Percentiles rank a stretch among this genome's conserved stretches.
Evolutionary conservation across 2,113 vertebrate species (phyloP).

Genomic region (Lucifuga dentata): DNA sequence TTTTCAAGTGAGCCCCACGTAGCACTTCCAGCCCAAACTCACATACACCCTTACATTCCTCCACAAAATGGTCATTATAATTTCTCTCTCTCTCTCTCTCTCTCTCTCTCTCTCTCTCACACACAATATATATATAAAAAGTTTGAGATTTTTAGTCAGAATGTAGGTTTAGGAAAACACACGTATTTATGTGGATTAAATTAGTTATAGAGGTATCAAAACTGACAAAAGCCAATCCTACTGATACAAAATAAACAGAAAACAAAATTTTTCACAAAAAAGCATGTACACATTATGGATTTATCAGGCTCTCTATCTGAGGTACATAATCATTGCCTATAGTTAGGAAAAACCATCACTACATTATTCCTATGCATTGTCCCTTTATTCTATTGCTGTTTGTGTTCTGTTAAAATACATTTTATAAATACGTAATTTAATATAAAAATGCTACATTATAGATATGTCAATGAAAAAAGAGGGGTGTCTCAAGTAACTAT

Average conservation of each 20-base stretch:
- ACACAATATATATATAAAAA: not conserved
- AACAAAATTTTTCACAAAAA: conserved; percentile 1
- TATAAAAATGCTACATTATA: conserved; percentile 48
- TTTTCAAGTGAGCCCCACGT: too few species aligned
- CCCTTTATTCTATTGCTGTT: conserved; percentile 25
- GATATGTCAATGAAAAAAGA: conserved; percentile 22
- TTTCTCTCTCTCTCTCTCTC: too few species aligned
- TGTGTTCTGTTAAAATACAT: conserved; percentile 7
- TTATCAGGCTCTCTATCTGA: too few species aligned
- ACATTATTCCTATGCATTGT: conserved; percentile 8
- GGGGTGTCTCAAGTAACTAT: not conserved
- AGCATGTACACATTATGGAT: not conserved
- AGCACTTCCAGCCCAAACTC: too few species aligned
- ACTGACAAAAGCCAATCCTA: conserved; percentile 5
- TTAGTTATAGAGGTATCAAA: conserved; percentile 16
- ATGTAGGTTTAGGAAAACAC: not conserved
- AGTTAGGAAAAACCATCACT: not conserved
- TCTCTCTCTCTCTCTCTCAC: too few species aligned
- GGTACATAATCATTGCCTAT: not conserved
- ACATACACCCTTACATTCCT: too few species aligned
- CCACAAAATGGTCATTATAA: too few species aligned
- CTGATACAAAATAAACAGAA: conserved; percentile 25
- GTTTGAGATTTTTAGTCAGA: too few species aligned
- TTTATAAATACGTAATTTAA: conserved; percentile 28
- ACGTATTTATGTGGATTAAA: conserved; percentile 14